These are phyloP conservation scores for Phaethornis superciliosus DNA, from an alignment of 2,113 vertebrate species.

Conservation along the genomic window DNA sequence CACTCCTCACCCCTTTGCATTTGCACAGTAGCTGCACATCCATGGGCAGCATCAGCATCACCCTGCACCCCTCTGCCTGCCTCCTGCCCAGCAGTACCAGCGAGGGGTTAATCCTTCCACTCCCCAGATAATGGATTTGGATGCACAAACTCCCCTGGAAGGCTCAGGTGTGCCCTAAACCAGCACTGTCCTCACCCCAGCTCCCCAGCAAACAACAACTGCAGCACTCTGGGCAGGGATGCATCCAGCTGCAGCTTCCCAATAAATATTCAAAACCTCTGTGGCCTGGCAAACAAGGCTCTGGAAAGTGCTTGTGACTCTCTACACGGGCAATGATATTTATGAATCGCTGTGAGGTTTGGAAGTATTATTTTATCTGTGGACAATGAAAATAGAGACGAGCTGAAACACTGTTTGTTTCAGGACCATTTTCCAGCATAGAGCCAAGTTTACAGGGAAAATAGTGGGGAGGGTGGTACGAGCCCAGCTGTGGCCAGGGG, in stretches of 20 bases:
- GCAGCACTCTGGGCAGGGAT: neutral
- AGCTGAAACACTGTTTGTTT: conserved; percentile 6
- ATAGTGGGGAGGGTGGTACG: neutral
- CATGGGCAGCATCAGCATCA: neutral
- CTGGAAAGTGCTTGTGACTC: neutral
- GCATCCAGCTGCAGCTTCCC: neutral
- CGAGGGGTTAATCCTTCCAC: neutral
- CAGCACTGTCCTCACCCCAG: neutral
- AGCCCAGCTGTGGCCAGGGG: neutral
- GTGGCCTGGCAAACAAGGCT: neutral
- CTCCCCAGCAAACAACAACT: neutral
- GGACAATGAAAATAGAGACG: neutral
- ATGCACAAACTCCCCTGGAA: neutral
- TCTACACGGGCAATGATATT: neutral
- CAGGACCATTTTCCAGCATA: neutral
- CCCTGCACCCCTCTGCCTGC: rapidly evolving
- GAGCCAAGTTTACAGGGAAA: neutral
- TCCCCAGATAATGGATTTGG: neutral
- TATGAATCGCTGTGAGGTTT: neutral
- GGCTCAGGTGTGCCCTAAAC: rapidly evolving
- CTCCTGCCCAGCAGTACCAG: neutral
- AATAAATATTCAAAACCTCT: neutral
- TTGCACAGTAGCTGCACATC: neutral
- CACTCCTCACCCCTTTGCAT: neutral
- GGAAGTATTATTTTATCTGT: neutral